Evolutionary conservation across 2,113 vertebrate species (phyloP), one percentile per base, ranked within the genome.

Genomic region (Podilymbus podiceps): DNA sequence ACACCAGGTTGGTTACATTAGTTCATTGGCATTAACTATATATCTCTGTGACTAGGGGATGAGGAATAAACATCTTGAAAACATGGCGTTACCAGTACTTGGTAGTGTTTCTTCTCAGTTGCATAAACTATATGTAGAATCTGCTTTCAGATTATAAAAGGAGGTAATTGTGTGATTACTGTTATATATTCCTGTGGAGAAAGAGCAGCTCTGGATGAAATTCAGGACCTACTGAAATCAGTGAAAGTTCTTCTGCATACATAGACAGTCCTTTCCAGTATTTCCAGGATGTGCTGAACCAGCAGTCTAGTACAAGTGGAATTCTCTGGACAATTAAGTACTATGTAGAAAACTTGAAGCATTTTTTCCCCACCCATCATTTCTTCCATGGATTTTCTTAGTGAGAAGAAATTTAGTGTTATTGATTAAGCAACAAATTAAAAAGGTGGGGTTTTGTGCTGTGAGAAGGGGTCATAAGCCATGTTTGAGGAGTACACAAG

Each of bases 361-460:
- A 22, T 67, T 91, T 94, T 94, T 81, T 21, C 23, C 46, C 35
- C 23, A 60, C 33, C 21, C 52, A 52, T 84, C 44, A 81, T 44
- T 93, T 78, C 49, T 78, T 84, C 15, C 24, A 28, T 50, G 27
- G 27, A 38, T 86, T 80, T 86, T 67, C 47, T 53, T 44, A 27
- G 35, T 58, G 42, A 86, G 38, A 90, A 93, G 52, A 89, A 90
- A 78, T 84, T 86, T 38, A 44, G 25, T 71, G 19, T 74, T 93
- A 86, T 60, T 81, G 76, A 92, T 88, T 92, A 92, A 66, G 30
- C 47, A 88, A 89, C 56, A 87, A 92, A 85, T 93, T 83, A 14
- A 56, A 89, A 44, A 63, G 49, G 23, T 56, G 20, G 1, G 0
- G 8, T 77, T 79, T 67, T 85, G 15, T 85, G 18, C 42, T 66